Percentiles rank a stretch among this genome's conserved stretches.
Evolutionary conservation across 2,888 invertebrate genomes (phyloP).

Genomic region (Hyposoter dolosus): DNA sequence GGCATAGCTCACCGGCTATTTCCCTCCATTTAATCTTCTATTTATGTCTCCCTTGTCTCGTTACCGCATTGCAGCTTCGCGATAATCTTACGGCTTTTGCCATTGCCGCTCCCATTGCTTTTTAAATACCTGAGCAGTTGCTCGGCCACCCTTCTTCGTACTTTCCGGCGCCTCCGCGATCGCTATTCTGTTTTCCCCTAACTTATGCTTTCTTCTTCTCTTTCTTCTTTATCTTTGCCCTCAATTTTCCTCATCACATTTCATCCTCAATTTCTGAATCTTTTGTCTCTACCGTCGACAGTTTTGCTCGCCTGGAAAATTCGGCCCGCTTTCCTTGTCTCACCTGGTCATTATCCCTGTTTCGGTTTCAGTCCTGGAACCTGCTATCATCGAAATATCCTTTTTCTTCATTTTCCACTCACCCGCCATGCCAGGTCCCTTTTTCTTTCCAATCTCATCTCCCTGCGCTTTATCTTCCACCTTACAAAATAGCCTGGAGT

Average conservation of each 20-base stretch:
- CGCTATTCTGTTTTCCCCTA: conserved; percentile 1
- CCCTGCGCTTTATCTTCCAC: neutral
- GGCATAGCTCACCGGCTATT: neutral
- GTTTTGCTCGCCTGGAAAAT: conserved; percentile 9
- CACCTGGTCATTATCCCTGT: conserved; percentile 11
- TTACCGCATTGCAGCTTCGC: neutral
- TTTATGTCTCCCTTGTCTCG: neutral
- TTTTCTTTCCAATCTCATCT: conserved; percentile 14
- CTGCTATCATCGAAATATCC: conserved; percentile 6
- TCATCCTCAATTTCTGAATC: neutral
- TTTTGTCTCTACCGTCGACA: conserved; percentile 4
- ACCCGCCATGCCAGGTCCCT: neutral
- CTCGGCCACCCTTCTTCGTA: neutral
- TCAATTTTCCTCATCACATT: conserved; percentile 11
- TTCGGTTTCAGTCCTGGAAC: neutral
- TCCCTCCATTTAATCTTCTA: conserved; percentile 11
- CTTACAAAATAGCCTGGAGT: conserved; percentile 1
- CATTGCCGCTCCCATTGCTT: neutral
- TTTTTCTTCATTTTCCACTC: conserved; percentile 9
- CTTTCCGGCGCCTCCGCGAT: neutral
- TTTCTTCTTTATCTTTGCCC: conserved; percentile 12
- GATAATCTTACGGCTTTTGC: neutral
- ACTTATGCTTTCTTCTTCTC: conserved; percentile 6
- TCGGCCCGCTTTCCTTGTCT: neutral
- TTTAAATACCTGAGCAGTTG: conserved; percentile 1